Percentiles rank a stretch among this genome's conserved stretches.
These are phyloP conservation scores for Menidia beryllina DNA, from an alignment of 2,113 vertebrate species.

Conservation along the genomic window DNA sequence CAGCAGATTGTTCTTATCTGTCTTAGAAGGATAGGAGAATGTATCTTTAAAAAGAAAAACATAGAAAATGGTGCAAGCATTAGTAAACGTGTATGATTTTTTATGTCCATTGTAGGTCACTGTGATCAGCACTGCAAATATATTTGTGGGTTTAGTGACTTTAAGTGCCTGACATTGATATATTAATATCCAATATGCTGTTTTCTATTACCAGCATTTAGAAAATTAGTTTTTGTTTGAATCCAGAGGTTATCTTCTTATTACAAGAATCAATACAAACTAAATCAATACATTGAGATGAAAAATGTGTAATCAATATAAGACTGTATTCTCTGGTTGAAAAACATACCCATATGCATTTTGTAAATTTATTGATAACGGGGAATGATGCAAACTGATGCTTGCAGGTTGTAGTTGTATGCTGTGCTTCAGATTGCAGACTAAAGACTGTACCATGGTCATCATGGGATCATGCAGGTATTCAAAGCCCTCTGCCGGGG, in stretches of 20 bases:
- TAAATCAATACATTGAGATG: neutral
- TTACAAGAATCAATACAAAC: neutral
- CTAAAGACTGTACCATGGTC: constrained; percentile 11
- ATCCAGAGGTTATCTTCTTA: neutral
- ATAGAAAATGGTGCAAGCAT: too few species aligned
- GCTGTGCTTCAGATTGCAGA: constrained; percentile 5
- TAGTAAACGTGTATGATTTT: neutral
- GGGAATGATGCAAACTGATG: neutral
- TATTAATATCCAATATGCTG: neutral
- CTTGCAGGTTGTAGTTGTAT: constrained; percentile 17
- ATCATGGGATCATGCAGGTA: constrained; percentile 32
- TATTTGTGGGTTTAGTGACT: neutral
- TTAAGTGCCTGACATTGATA: neutral
- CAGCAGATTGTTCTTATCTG: too few species aligned
- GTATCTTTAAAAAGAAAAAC: too few species aligned
- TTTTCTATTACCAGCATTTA: constrained; percentile 3
- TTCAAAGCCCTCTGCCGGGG: constrained; percentile 47
- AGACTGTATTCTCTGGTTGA: neutral
- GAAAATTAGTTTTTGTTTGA: neutral
- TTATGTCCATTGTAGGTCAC: neutral
- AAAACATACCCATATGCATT: neutral
- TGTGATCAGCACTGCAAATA: neutral
- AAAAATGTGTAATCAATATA: neutral
- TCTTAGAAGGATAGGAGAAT: too few species aligned
- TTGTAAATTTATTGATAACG: neutral